These are phyloP conservation scores for Carcharodon carcharias DNA, from an alignment of 2,797 vertebrate species.

Conservation along the genomic window DNA sequence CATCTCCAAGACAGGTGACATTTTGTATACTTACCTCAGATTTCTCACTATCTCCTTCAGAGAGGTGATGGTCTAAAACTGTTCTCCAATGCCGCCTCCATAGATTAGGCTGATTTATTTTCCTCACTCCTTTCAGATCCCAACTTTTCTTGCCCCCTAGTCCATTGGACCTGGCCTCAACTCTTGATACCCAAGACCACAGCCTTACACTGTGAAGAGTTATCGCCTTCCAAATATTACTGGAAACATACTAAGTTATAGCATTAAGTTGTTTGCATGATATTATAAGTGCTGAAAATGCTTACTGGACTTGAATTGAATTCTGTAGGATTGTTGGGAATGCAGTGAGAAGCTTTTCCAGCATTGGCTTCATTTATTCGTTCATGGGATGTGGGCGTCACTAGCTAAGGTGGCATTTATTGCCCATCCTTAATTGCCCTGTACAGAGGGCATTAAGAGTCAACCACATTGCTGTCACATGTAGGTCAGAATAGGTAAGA, in stretches of 20 bases:
- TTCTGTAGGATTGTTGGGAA: background rate
- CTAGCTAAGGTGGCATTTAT: no score
- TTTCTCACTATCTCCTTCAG: background rate
- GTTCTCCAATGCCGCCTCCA: background rate
- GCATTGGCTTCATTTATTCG: background rate
- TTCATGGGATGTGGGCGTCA: no score
- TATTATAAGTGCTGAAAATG: background rate
- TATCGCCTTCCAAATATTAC: background rate
- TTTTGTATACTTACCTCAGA: background rate
- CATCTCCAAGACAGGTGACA: background rate
- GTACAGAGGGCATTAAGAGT: no score
- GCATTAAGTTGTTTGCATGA: background rate
- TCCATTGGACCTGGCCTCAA: background rate
- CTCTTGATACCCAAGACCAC: no score
- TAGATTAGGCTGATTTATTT: background rate
- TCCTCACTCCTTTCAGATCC: background rate
- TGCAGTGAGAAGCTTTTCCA: background rate
- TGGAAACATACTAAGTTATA: background rate
- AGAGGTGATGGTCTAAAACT: background rate
- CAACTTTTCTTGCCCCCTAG: background rate
- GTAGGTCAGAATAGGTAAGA: no score
- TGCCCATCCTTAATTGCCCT: no score
- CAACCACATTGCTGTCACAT: no score
- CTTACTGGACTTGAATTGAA: background rate
- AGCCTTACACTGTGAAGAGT: background rate